phyloP scores from a whole-genome alignment of 2,888 invertebrate genomes.

The Conomelus anceps region DNA sequence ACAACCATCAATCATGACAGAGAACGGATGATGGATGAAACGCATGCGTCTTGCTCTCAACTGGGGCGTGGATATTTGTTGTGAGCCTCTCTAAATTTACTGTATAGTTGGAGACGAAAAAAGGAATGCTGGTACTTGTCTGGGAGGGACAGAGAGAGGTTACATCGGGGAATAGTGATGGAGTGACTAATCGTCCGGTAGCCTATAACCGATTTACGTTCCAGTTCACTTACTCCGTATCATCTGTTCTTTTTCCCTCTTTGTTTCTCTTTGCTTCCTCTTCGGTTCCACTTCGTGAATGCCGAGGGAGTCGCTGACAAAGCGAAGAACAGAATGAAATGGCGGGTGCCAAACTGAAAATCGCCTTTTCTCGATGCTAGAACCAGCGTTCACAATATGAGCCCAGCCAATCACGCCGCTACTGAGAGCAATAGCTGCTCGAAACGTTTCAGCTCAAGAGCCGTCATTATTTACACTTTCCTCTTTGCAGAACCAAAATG shows the following conservation, averaged over 20 bases:
- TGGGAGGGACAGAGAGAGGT: neutral
- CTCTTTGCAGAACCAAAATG: neutral
- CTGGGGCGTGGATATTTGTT: neutral
- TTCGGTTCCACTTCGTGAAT: neutral
- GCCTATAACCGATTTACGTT: neutral
- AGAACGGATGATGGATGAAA: neutral
- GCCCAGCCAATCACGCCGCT: neutral
- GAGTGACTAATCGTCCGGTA: neutral
- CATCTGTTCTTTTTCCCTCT: neutral
- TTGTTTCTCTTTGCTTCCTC: neutral
- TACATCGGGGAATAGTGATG: neutral
- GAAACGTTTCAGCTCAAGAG: neutral
- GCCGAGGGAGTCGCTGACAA: neutral
- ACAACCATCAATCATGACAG: neutral
- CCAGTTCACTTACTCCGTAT: neutral
- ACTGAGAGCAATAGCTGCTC: too few species aligned
- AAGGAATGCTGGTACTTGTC: neutral
- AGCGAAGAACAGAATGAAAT: neutral
- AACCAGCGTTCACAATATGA: neutral
- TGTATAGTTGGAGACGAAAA: neutral
- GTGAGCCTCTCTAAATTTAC: neutral
- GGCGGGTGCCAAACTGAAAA: neutral
- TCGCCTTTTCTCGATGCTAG: neutral
- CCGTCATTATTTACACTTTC: neutral
- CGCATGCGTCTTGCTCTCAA: neutral